Evolutionary conservation across 35 echinoderm and acorn worm species (phyloP).

Genomic region (Ophiothrix spiculata): DNA sequence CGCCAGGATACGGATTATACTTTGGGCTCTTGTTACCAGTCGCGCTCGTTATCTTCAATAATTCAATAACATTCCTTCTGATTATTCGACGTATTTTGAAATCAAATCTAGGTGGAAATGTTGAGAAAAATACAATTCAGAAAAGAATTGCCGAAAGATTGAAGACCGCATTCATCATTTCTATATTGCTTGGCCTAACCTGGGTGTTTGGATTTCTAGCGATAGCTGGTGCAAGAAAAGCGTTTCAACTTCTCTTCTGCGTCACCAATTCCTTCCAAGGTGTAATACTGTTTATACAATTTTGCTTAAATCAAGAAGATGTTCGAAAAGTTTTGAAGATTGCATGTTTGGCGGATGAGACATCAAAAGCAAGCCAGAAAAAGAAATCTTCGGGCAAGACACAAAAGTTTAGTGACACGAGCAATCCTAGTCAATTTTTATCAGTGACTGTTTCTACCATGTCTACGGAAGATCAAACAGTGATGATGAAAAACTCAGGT

Average conservation of each 20-base stretch:
- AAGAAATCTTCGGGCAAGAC: no score
- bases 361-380: no score
- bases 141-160: background rate
- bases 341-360: no score
- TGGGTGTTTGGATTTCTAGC: constrained; percentile 43
- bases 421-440: no score
- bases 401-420: no score
- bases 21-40: background rate
- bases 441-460: no score
- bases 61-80: background rate
- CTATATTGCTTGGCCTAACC: constrained; percentile 21
- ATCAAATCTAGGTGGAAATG: background rate
- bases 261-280: constrained; percentile 48
- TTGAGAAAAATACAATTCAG: background rate
- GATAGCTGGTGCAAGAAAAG: background rate
- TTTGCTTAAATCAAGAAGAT: constrained; percentile 8
- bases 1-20: background rate
- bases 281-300: constrained; percentile 22
- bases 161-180: background rate
- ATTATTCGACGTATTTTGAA: background rate
- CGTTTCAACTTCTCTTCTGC: constrained; percentile 11
- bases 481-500: no score
- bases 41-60: background rate
- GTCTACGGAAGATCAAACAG: no score
- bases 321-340: background rate